These are phyloP conservation scores for Zosterops japonicus DNA, from an alignment of 2,113 vertebrate species.

Conservation along the genomic window DNA sequence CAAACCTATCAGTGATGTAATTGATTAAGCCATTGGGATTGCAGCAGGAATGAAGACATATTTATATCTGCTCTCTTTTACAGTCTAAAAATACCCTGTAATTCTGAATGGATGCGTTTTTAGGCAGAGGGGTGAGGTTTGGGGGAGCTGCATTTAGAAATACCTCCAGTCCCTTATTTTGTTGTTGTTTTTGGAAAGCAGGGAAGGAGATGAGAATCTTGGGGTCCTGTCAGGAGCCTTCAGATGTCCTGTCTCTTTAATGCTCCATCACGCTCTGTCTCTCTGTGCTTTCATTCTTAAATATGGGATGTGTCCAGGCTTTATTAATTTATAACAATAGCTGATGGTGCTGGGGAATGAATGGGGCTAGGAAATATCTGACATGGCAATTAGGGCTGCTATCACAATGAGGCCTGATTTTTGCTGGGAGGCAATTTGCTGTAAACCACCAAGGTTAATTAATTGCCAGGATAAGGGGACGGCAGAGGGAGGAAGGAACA, in stretches of 20 bases:
- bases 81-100: constrained; percentile 55
- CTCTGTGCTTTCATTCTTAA: constrained; percentile 28
- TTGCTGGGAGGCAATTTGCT: constrained; percentile 17
- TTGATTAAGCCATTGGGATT: constrained; percentile 47
- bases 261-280: background rate
- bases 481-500: too few species aligned
- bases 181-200: background rate
- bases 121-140: background rate
- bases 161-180: background rate
- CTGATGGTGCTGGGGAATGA: constrained; percentile 37
- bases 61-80: constrained; percentile 47
- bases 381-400: constrained; percentile 26
- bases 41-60: constrained; percentile 11
- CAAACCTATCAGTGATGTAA: constrained; percentile 38
- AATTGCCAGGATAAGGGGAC: background rate
- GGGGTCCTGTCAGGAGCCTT: background rate
- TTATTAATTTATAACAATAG: constrained; percentile 53
- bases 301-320: background rate
- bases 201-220: background rate
- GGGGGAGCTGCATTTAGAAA: constrained; percentile 14
- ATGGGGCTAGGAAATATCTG: constrained; percentile 10
- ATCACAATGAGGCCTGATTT: background rate
- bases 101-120: background rate
- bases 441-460: background rate
- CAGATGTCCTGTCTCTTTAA: constrained; percentile 13